Base-by-base conservation (phyloP, 2,888 invertebrate species). In the Orthosia gracilis region DNA sequence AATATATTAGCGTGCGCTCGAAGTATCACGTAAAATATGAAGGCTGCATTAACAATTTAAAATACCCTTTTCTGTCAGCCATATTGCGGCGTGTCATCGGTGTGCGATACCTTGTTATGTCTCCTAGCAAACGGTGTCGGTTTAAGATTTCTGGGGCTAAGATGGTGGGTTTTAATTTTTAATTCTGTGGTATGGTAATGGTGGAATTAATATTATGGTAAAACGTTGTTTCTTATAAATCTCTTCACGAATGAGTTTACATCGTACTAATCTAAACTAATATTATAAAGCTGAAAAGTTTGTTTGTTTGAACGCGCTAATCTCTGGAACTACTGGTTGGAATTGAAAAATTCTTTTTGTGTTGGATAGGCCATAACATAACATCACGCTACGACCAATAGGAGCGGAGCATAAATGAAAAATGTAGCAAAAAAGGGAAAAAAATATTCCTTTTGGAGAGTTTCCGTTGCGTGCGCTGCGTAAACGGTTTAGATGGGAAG, bases 41-140 rank as follows among this genome's bases (percentile, higher is more conserved):
- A 80, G 52, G 40, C 59, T 59, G 74, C 81, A 80, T 85, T 84
- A 86, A 73, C 76, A 86, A 84, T 85, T 86, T 84, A 86, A 85
- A 85, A 84, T 78, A 78, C 75, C 74, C 76, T 75, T 86, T 86
- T 77, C 71, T 67, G 62, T 77, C 61, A 57, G 17, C 49, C 55
- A 62, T 79, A 58, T 71, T 80, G 50, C 15, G 61, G 45, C 65
- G 81, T 66, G 68, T 68, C 69, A 54, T 21, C 31, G 69, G 63
- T n/a, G 61, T 26, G 13, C 49, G 23, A n/a, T 64, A 49, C n/a
- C 54, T 64, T 55, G 49, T 70, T 78, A n/a, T 69, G 49, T 63
- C 21, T 55, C 31, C 57, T 67, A 65, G 26, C 21, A 58, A 50
- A 80, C 57, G 61, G 45, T 71, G 45, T 47, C n/a, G 13, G 45